A percentile compares a stretch with the other conserved stretches of the same genome.
Conservation (phyloP, 2,113 vertebrate genomes). For the Scomber japonicus region DNA sequence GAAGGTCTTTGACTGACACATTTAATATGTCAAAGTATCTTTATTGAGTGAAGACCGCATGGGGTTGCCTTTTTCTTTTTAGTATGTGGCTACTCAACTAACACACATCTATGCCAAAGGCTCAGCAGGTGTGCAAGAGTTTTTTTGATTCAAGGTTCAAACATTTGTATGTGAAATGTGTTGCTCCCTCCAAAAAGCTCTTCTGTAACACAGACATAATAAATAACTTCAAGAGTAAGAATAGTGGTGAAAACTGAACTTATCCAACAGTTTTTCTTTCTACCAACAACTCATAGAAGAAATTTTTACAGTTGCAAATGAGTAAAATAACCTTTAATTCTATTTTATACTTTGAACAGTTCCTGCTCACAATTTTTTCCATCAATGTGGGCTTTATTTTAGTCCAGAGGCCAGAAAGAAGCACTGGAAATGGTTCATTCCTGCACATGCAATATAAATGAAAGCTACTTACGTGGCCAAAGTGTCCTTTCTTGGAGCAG, state of each 20-base stretch:
- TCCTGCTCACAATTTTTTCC: neutral
- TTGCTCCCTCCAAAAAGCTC: neutral
- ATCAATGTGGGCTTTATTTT: slow-evolving; percentile 5
- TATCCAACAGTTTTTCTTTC: neutral
- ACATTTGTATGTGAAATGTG: neutral
- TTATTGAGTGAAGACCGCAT: too few relatives aligned
- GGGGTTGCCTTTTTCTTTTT: too few relatives aligned
- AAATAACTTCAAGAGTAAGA: neutral
- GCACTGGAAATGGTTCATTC: neutral
- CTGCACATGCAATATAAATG: neutral
- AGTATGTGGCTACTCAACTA: too few relatives aligned
- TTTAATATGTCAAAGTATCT: too few relatives aligned
- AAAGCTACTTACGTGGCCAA: slow-evolving; percentile 80
- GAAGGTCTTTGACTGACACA: too few relatives aligned
- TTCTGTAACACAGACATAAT: neutral
- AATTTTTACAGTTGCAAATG: too few relatives aligned
- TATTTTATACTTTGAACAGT: neutral
- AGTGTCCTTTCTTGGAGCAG: slow-evolving; percentile 85
- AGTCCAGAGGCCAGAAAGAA: neutral
- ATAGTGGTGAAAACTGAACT: neutral
- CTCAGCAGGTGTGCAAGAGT: too few relatives aligned
- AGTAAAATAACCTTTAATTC: neutral
- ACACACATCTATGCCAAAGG: too few relatives aligned
- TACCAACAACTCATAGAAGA: too few relatives aligned
- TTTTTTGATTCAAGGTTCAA: neutral